Evolutionary conservation across 2,113 vertebrate species (phyloP).

Genomic region (Microcebus jonahi): DNA sequence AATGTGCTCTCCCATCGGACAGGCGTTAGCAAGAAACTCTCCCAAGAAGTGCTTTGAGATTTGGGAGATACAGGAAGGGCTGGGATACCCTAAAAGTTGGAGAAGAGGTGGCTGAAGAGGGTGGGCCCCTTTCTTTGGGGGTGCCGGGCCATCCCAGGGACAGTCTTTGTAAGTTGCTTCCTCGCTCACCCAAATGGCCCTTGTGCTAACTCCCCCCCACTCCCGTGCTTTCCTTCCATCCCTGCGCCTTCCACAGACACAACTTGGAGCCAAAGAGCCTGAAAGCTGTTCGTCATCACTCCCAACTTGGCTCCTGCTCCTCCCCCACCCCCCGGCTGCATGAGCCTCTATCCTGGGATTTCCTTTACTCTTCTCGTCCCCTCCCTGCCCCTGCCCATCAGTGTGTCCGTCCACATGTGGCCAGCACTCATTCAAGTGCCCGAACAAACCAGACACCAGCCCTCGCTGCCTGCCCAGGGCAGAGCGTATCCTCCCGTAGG

Average conservation of each 20-base stretch:
- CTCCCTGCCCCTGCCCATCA: not conserved
- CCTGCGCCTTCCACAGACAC: not conserved
- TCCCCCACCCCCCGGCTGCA: not conserved
- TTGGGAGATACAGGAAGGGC: not conserved
- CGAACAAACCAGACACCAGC: not conserved
- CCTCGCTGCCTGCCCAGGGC: not conserved
- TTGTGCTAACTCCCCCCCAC: not conserved
- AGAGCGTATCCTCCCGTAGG: not conserved
- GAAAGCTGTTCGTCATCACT: not conserved
- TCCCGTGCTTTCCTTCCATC: not conserved
- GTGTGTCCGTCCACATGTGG: not conserved
- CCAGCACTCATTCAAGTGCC: not conserved
- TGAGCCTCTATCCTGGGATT: not conserved
- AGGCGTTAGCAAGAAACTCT: not conserved
- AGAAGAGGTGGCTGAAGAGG: not conserved
- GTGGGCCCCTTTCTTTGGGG: not conserved
- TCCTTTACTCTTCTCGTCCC: not conserved
- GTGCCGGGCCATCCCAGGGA: not conserved
- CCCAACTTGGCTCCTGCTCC: not conserved
- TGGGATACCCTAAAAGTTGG: not conserved
- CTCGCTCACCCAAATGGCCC: not conserved
- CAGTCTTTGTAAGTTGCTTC: not conserved
- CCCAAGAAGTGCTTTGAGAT: not conserved
- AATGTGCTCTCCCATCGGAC: not conserved
- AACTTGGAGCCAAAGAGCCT: not conserved